A percentile compares a stretch with the other conserved stretches of the same genome.
Evolutionary conservation across 2,888 invertebrate species (phyloP).

Genomic region (Galeruca laticollis): DNA sequence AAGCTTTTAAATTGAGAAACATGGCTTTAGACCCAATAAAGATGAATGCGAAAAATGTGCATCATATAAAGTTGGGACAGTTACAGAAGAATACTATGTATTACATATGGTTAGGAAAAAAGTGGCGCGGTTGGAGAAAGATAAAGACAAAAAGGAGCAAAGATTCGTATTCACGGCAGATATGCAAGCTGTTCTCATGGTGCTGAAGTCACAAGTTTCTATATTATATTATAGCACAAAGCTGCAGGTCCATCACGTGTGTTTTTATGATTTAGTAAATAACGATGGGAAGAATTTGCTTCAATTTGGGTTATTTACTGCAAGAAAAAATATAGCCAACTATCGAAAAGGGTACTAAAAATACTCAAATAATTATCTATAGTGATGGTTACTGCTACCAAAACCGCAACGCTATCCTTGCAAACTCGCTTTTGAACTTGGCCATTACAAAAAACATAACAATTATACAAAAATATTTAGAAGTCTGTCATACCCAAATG

Average conservation of each 20-base stretch:
- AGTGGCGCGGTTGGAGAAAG: conserved; percentile 49
- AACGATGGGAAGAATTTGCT: conserved; percentile 15
- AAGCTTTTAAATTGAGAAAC: too few relatives aligned
- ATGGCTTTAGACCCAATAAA: too few relatives aligned
- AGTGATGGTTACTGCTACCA: conserved; percentile 38
- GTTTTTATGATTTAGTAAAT: conserved; percentile 19
- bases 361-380: not conserved
- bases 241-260: not conserved
- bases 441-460: conserved; percentile 33
- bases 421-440: conserved; percentile 37
- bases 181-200: too few relatives aligned
- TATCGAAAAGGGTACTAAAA: not conserved
- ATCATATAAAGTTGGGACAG: too few relatives aligned
- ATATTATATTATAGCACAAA: conserved; percentile 3
- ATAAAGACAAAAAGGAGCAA: conserved; percentile 46
- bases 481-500: too few relatives aligned
- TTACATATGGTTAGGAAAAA: conserved; percentile 48
- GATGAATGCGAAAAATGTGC: too few relatives aligned
- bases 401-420: conserved; percentile 15
- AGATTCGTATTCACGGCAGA: too few relatives aligned
- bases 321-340: not conserved
- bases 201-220: too few relatives aligned
- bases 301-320: conserved; percentile 2
- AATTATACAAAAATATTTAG: too few relatives aligned
- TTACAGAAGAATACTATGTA: conserved; percentile 49